Conservation (phyloP, 2,113 vertebrate genomes). For the Varanus komodoensis region DNA sequence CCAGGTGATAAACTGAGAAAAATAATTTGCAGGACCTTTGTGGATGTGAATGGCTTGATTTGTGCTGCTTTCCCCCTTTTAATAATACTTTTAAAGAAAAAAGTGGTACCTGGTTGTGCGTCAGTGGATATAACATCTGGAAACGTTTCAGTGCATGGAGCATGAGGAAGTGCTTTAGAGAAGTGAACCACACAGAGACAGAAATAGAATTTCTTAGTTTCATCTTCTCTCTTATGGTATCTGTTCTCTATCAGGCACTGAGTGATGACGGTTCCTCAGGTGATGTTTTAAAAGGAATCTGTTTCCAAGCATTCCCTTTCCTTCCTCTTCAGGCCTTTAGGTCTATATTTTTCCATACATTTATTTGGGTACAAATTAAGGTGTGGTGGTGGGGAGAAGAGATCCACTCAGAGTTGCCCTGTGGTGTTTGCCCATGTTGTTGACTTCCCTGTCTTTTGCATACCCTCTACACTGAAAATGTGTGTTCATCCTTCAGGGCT, state of each 20-base stretch:
- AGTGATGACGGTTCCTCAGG: too few relatives aligned
- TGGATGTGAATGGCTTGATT: background rate
- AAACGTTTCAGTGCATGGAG: background rate
- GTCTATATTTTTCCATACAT: background rate
- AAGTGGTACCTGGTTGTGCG: background rate
- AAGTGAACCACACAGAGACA: background rate
- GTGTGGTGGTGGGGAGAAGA: too few relatives aligned
- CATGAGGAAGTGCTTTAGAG: constrained; percentile 8
- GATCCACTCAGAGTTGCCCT: too few relatives aligned
- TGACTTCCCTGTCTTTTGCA: background rate
- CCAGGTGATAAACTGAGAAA: background rate
- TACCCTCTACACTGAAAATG: background rate
- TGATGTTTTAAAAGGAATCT: too few relatives aligned
- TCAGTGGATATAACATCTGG: background rate
- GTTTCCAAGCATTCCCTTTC: too few relatives aligned
- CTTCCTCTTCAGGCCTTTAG: background rate
- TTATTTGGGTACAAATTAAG: background rate
- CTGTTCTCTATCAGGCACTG: background rate
- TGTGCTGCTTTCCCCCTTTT: background rate
- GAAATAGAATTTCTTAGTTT: background rate
- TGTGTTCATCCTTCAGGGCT: background rate
- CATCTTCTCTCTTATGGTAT: background rate
- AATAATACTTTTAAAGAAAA: background rate
- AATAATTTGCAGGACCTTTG: background rate
- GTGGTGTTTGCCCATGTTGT: too few relatives aligned